Evolutionary conservation across 2,797 vertebrate species (phyloP), one percentile per base, ranked within the genome.

Genomic region (Sebastes aleutianus): DNA sequence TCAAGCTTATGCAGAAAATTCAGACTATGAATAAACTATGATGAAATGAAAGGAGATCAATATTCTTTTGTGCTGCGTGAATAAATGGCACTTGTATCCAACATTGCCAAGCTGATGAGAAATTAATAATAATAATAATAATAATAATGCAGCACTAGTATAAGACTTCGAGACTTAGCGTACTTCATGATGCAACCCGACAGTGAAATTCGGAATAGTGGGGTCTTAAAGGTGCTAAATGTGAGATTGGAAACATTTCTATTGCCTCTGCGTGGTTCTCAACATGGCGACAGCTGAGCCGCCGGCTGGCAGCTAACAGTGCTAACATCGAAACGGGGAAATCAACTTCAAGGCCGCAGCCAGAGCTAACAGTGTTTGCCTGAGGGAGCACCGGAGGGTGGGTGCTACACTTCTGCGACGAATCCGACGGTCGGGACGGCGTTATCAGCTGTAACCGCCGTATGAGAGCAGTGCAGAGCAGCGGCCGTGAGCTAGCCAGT

Each of bases 31-130:
- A 39, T 39, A 39, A 74, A 53, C 64, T 76, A 67, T 36, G 66
- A 86, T 83, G 39, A 84, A 74, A 82, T 69, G 74, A 90, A 76
- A 77, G 70, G 8, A 82, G 65, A 91, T 90, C 88, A 63, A 91
- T 89, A 80, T 16, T 65, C 53, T 56, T 83, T 74, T 76, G 75
- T 74, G 69, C 22, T 64, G 18, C 58, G 29, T 72, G 57, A 71
- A 80, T 72, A 79, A 87, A 78, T 58, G 50, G 6, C 66, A 76
- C 16, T 32, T 87, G 29, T 13, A 89, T 85, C 90, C 89, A 92
- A 32, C 18, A 34, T 6, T 31, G 20, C 63, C n/a, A 63, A 70
- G 34, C 61, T 39, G 29, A 72, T 84, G 22, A 79, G 24, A 75
- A 70, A 43, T 72, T 1, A 36, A 36, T 36, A 65, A 31, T 31